Percentiles rank a stretch among this genome's conserved stretches.
phyloP scores from a whole-genome alignment of 1,140 invertebrate species.

The Solen grandis region DNA sequence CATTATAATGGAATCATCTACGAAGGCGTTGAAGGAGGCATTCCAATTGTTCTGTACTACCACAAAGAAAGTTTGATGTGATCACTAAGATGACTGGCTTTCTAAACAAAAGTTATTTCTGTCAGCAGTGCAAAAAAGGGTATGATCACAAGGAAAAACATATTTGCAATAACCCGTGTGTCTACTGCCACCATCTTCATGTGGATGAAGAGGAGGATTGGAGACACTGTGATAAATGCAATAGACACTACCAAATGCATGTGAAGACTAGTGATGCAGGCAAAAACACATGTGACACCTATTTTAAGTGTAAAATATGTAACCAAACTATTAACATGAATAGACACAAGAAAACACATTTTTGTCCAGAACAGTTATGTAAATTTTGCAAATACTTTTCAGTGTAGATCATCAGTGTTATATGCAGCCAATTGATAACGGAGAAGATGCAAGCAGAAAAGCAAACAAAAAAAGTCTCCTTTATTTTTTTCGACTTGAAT shows the following conservation, averaged over 20 bases:
- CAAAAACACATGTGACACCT: no score
- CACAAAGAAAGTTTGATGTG: constrained; percentile 5
- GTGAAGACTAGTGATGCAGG: no score
- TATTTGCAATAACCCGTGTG: background rate
- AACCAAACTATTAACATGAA: constrained; percentile 34
- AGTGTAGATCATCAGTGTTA: constrained; percentile 7
- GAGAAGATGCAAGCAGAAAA: background rate
- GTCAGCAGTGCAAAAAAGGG: background rate
- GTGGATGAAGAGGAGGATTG: background rate
- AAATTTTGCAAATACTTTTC: constrained; percentile 24
- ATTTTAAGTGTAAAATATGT: no score
- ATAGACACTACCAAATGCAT: no score
- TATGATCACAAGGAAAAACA: background rate
- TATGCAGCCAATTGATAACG: constrained; percentile 19
- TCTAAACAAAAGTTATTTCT: background rate
- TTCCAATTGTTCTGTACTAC: background rate
- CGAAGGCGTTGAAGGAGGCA: background rate
- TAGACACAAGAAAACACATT: constrained; percentile 20
- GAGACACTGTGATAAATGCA: no score
- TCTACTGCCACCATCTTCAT: background rate
- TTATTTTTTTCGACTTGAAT: constrained; percentile 19
- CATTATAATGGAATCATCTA: background rate
- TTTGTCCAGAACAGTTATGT: constrained; percentile 11
- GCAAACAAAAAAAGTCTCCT: background rate
- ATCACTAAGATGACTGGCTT: constrained; percentile 1